Base-by-base conservation (phyloP, 2,888 invertebrate genomes). In the Horisme vitalbata region DNA sequence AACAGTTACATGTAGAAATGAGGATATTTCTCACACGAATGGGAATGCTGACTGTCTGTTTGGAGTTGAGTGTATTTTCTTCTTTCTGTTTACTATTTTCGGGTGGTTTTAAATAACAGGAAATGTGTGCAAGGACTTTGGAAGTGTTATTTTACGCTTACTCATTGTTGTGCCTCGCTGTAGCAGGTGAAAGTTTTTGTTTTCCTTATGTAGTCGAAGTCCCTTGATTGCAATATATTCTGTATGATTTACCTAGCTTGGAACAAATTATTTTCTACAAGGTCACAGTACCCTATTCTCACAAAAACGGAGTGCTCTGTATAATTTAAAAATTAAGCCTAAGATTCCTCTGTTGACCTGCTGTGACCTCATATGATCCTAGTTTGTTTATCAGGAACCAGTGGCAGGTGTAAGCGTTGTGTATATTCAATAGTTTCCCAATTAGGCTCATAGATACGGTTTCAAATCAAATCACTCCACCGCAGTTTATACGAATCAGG, bases 401-500 rank as follows among this genome's bases (percentile, higher is more conserved):
- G 24, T 34, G 10, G 33, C 9, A 10, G 10, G 14, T 10, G 27
- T 13, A 41, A 8, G 8, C 11, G 13, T 33, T 33, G 20, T 41
- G 10, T 21, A 33, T 26, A 32, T 33, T 13, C 3, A 26, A 14
- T 27, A 8, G 11, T 2, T 34, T 39, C 39, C 31, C 43, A 37
- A 45, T 31, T 34, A 41, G 37, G 8, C 21, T 8, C 10, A 37
- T 52, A 6, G 18, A 51, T 36, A 41, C 43, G 38, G 31, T 39
- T 53, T 49, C 52, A 44, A 59, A 53, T 67, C 64, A 68, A 74
- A 76, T 70, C 54, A 59, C 50, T 55, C 23, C 41, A 41, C 18
- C 44, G 34, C 41, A 47, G 52, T 57, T 52, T 52, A 50, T 47
- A 41, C 49, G 36, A 52, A 57, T 43, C 46, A 52, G 52, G 32